A percentile compares a stretch with the other conserved stretches of the same genome.
These are phyloP conservation scores for Reticulitermes lucifugus DNA, from an alignment of 2,888 invertebrate genomes.

Conservation along the genomic window DNA sequence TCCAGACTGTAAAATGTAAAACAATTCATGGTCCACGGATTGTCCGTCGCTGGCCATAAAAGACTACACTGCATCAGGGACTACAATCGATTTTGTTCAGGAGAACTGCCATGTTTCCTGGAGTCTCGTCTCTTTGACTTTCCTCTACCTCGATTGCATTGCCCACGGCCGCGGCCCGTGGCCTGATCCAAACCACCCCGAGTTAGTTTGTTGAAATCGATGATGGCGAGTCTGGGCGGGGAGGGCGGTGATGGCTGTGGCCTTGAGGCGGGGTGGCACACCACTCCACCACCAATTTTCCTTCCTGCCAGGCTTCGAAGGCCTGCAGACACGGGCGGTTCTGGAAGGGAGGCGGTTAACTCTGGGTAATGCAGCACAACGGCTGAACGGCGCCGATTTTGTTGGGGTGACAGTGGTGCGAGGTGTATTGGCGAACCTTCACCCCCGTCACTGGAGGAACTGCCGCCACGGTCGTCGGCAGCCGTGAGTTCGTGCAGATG, in stretches of 20 bases:
- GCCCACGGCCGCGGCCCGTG: constrained; percentile 38
- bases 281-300: constrained; percentile 56
- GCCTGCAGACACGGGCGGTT: constrained; percentile 19
- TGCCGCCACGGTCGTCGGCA: constrained; percentile 60
- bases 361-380: constrained; percentile 35
- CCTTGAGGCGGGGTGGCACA: constrained; percentile 55
- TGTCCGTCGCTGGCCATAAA: too few species aligned
- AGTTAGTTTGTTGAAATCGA: constrained; percentile 78
- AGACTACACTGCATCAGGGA: too few species aligned
- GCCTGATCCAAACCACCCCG: constrained; percentile 70
- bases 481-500: constrained; percentile 60
- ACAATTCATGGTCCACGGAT: too few species aligned
- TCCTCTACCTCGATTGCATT: constrained; percentile 8
- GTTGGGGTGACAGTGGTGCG: constrained; percentile 7
- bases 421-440: constrained; percentile 61
- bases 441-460: constrained; percentile 61
- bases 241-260: constrained; percentile 59
- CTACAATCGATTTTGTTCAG: background rate
- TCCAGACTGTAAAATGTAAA: too few species aligned
- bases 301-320: constrained; percentile 38
- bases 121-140: background rate
- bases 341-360: background rate
- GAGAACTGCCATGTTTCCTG: too few species aligned
- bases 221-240: constrained; percentile 76
- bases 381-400: constrained; percentile 12